These are phyloP conservation scores for Alouatta palliata DNA, from an alignment of 2,113 vertebrate species.

Conservation along the genomic window DNA sequence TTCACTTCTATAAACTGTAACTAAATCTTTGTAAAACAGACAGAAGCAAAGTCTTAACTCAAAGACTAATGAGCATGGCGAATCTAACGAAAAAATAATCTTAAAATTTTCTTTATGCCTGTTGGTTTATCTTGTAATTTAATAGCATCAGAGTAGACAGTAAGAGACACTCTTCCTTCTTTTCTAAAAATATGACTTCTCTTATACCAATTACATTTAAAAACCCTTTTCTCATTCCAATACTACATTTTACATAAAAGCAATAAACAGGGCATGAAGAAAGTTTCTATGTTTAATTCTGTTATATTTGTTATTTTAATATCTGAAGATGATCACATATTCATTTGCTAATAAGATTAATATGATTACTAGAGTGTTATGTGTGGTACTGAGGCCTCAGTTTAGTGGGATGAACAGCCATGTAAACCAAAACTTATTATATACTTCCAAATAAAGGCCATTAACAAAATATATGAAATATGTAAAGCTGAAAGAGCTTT, in stretches of 20 bases:
- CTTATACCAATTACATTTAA: neutral
- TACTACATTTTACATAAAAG: neutral
- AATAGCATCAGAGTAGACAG: neutral
- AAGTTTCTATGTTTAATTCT: neutral
- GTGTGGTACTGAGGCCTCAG: neutral
- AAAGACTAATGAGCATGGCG: constrained; percentile 8
- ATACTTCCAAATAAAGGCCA: neutral
- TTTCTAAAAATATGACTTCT: neutral
- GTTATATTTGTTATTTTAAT: neutral
- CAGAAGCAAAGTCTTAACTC: neutral
- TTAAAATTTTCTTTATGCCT: neutral
- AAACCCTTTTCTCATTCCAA: neutral
- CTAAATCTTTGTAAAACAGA: constrained; percentile 26
- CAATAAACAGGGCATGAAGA: neutral
- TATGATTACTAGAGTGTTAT: neutral
- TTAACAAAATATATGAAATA: neutral
- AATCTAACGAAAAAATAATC: constrained; percentile 29
- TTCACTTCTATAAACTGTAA: neutral
- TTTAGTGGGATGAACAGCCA: neutral
- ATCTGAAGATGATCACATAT: neutral
- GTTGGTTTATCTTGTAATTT: neutral
- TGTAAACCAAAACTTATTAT: neutral
- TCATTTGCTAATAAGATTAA: neutral
- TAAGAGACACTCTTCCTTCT: neutral
- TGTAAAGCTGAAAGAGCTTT: neutral